Evolutionary conservation across 1,140 invertebrate genomes (phyloP), one percentile per base, ranked within the genome.

Genomic region (Pogonomyrmex californicus): DNA sequence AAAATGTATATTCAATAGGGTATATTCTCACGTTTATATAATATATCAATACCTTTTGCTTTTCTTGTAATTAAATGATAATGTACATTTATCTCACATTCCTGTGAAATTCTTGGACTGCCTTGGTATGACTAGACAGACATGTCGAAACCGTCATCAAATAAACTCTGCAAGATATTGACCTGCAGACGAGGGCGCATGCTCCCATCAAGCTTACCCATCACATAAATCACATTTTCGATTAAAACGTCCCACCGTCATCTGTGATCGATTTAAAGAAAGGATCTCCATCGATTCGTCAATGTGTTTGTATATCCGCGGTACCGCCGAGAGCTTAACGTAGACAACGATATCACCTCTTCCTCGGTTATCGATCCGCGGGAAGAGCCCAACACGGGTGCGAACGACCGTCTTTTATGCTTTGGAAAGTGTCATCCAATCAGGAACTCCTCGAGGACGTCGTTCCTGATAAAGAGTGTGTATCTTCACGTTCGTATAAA

Each of bases 11-110:
- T 23, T 23, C 23, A 30, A 73, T n/a, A 36, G 58, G 54, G 63
- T 66, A 90, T 90, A 88, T 87, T 86, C 66, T 90, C 82, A 82
- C 88, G 89, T 71, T 88, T 89, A 6, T 17, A 73, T 56, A 88
- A 90, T 88, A 85, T 90, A 87, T 76, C 73, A 82, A 66, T 54
- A 44, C 54, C 86, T 63, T 75, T 71, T 65, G 65, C 47, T 44
- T 56, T 83, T 60, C 71, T 83, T 54, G 68, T 81, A 63, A 62
- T 85, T 86, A 54, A 70, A 66, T 78, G 62, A 76, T 58, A 56
- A 81, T 54, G 88, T 87, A 88, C 86, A 86, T 88, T 89, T 86
- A 85, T 82, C 44, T 73, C 76, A 75, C 82, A 44, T 87, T 38
- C 36, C 14, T 30, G 56, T 38, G 1, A 36, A 51, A 78, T 38